Conservation (phyloP, 2,797 vertebrate species). For the Acomys russatus region DNA sequence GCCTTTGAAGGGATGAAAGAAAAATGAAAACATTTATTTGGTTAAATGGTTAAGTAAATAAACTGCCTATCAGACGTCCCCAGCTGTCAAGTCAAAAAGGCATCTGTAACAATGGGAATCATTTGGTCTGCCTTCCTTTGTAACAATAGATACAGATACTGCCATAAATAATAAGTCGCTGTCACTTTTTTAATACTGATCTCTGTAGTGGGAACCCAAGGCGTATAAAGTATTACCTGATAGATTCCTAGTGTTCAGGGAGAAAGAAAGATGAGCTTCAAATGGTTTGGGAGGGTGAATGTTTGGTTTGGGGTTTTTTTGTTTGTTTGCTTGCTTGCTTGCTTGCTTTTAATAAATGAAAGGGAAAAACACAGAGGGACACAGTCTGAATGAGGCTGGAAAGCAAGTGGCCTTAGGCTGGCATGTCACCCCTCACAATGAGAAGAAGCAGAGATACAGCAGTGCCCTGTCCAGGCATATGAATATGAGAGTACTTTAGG, state of each 20-base stretch:
- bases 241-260: slow-evolving; percentile 55
- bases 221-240: slow-evolving; percentile 61
- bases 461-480: not conserved
- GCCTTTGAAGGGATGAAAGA: slow-evolving; percentile 81
- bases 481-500: not conserved
- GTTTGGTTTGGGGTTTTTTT: not conserved
- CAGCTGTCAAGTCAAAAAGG: slow-evolving; percentile 77
- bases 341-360: not conserved
- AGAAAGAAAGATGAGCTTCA: slow-evolving; percentile 59
- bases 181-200: slow-evolving; percentile 73
- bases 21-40: slow-evolving; percentile 79
- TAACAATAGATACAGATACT: slow-evolving; percentile 41
- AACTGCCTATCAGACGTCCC: slow-evolving; percentile 75
- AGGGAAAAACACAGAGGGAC: not conserved
- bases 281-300: not conserved
- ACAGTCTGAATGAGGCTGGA: not conserved
- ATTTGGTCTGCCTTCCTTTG: slow-evolving; percentile 69
- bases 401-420: not conserved
- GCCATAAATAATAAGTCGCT: slow-evolving; percentile 73
- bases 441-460: not conserved
- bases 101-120: slow-evolving; percentile 74
- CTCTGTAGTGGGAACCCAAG: slow-evolving; percentile 55
- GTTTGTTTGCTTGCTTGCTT: not conserved
- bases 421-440: not conserved
- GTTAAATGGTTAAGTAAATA: slow-evolving; percentile 77